A percentile compares a stretch with the other conserved stretches of the same genome.
phyloP scores from a whole-genome alignment of 1,140 invertebrate genomes.

The Brachionus rubens region DNA sequence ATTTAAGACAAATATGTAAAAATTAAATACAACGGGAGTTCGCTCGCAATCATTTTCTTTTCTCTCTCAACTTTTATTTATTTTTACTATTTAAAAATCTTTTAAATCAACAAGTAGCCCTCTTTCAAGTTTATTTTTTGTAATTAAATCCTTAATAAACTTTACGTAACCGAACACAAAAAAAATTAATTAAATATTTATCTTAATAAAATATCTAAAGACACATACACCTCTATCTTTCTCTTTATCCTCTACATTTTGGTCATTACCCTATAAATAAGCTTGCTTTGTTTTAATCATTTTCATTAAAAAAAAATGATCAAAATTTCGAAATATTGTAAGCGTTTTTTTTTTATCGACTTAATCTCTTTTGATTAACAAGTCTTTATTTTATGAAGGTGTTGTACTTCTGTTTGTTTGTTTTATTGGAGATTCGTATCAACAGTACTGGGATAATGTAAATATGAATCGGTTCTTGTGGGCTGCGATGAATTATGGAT shows the following conservation, averaged over 20 bases:
- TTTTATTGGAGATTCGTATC: background rate
- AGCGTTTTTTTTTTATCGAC: background rate
- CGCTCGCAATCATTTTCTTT: background rate
- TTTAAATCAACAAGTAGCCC: constrained; percentile 34
- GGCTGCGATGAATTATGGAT: background rate
- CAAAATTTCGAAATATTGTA: background rate
- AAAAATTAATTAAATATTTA: constrained; percentile 36
- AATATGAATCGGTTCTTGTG: background rate
- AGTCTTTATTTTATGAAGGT: background rate
- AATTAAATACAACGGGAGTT: constrained; percentile 9
- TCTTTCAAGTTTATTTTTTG: background rate
- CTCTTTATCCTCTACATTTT: background rate
- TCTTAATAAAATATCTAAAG: background rate
- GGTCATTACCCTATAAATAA: constrained; percentile 12
- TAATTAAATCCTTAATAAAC: constrained; percentile 43
- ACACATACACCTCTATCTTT: background rate
- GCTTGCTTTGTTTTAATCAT: background rate
- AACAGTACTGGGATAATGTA: constrained; percentile 9
- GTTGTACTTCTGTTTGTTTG: background rate
- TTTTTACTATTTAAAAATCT: constrained; percentile 9
- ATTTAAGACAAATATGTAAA: constrained; percentile 13
- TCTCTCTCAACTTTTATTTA: constrained; percentile 6
- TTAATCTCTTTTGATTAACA: background rate
- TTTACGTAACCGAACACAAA: background rate
- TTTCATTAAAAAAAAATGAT: background rate